Evolutionary conservation across 1,140 invertebrate genomes (phyloP).

Genomic region (Trissolcus basalis): DNA sequence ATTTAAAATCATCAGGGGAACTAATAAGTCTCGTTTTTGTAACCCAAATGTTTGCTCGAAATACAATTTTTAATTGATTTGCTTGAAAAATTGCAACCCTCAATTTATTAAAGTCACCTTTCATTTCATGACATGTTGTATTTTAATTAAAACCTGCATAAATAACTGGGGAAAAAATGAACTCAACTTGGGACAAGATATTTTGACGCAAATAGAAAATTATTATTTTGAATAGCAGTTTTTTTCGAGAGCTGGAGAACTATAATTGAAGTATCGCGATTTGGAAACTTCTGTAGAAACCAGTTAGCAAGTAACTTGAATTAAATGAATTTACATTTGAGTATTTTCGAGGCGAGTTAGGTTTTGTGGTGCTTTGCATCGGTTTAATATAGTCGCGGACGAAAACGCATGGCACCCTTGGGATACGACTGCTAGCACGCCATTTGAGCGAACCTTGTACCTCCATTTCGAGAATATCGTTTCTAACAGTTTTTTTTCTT

Average conservation of each 20-base stretch:
- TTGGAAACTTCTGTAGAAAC: slow-evolving; percentile 4
- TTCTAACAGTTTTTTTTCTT: slow-evolving; percentile 11
- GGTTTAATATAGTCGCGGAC: slow-evolving; percentile 35
- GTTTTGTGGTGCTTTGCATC: slow-evolving; percentile 24
- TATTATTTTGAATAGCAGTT: too few relatives aligned
- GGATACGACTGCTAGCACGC: slow-evolving; percentile 60
- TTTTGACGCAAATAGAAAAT: too few relatives aligned
- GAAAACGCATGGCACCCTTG: slow-evolving; percentile 61
- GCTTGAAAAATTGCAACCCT: too few relatives aligned
- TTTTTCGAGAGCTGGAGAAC: neutral
- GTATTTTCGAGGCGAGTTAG: slow-evolving; percentile 13
- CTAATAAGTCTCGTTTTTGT: too few relatives aligned
- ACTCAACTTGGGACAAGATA: too few relatives aligned
- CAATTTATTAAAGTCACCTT: too few relatives aligned
- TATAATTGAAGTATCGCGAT: slow-evolving; percentile 45
- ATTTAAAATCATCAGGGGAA: too few relatives aligned
- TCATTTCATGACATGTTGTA: too few relatives aligned
- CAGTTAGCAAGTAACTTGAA: slow-evolving; percentile 19
- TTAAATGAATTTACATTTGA: slow-evolving; percentile 33
- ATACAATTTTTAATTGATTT: too few relatives aligned
- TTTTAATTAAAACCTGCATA: too few relatives aligned
- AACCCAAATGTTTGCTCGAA: too few relatives aligned
- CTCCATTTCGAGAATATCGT: slow-evolving; percentile 50
- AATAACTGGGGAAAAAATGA: too few relatives aligned
- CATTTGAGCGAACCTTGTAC: slow-evolving; percentile 50